Evolutionary conservation across 2,797 vertebrate genomes (phyloP).

Genomic region (Hoplostethus mediterraneus): DNA sequence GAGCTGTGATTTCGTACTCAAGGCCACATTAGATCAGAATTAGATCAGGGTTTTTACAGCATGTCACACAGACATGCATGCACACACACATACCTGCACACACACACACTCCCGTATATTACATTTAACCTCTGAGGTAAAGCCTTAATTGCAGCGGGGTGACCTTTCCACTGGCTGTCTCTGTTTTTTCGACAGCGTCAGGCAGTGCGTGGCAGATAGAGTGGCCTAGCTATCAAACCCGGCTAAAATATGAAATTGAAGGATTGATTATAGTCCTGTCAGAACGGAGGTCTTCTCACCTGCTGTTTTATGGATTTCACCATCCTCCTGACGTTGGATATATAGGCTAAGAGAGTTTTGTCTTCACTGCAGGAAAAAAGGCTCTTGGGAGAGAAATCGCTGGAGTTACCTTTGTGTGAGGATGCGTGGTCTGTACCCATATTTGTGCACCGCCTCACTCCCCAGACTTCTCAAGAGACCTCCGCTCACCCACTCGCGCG

Average conservation of each 20-base stretch:
- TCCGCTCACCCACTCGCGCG: background rate
- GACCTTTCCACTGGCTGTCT: conserved; percentile 67
- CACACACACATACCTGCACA: conserved; percentile 19
- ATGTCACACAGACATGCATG: conserved; percentile 23
- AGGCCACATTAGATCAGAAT: conserved; percentile 1
- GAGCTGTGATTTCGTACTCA: conserved; percentile 59
- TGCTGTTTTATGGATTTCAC: conserved; percentile 54
- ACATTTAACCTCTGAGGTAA: conserved; percentile 64
- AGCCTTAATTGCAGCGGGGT: conserved; percentile 70
- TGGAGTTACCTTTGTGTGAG: conserved; percentile 12
- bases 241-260: conserved; percentile 71
- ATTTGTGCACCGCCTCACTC: background rate
- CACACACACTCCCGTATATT: conserved; percentile 44
- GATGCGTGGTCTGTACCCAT: background rate
- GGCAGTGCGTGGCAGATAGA: conserved; percentile 58
- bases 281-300: conserved; percentile 46
- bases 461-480: background rate
- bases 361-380: conserved; percentile 18
- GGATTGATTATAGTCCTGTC: conserved; percentile 76
- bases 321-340: conserved; percentile 28
- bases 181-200: conserved; percentile 57
- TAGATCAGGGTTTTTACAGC: too few relatives aligned
- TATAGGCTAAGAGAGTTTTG: conserved; percentile 7
- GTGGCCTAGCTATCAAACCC: conserved; percentile 48
- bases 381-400: conserved; percentile 21